Conservation (phyloP, 2,888 invertebrate genomes). For the Seira sanloemensis region DNA sequence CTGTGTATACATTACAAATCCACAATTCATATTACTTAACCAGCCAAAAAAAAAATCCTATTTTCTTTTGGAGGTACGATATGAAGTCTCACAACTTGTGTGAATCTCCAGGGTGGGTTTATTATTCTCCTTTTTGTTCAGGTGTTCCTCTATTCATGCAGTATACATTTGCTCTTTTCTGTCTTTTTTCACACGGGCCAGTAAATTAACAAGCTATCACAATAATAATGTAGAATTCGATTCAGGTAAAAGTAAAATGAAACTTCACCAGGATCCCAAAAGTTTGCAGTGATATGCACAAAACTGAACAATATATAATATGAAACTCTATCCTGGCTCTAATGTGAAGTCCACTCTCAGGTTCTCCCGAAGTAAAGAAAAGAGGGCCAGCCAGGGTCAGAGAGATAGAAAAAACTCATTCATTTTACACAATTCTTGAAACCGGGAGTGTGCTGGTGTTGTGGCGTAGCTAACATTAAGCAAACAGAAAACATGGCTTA, state of each 20-base stretch:
- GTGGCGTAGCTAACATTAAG: conserved; percentile 50
- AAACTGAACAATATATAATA: not conserved
- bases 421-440: conserved; percentile 21
- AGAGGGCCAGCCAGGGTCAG: conserved; percentile 34
- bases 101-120: conserved; percentile 3
- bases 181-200: conserved; percentile 34
- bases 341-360: conserved; percentile 10
- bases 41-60: not conserved
- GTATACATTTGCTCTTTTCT: conserved; percentile 34
- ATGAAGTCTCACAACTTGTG: no score
- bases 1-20: conserved; percentile 50
- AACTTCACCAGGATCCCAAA: not conserved
- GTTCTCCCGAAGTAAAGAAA: conserved; percentile 5
- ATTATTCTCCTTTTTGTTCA: conserved; percentile 28
- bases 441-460: not conserved
- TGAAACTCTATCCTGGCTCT: conserved; percentile 32
- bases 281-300: not conserved
- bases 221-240: conserved; percentile 56
- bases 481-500: conserved; percentile 41
- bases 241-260: conserved; percentile 27
- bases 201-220: conserved; percentile 57
- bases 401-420: conserved; percentile 19
- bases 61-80: not conserved
- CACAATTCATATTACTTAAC: conserved; percentile 33
- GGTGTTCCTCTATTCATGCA: conserved; percentile 24